Evolutionary conservation across 2,797 vertebrate genomes (phyloP).

Genomic region (Iguana delicatissima): DNA sequence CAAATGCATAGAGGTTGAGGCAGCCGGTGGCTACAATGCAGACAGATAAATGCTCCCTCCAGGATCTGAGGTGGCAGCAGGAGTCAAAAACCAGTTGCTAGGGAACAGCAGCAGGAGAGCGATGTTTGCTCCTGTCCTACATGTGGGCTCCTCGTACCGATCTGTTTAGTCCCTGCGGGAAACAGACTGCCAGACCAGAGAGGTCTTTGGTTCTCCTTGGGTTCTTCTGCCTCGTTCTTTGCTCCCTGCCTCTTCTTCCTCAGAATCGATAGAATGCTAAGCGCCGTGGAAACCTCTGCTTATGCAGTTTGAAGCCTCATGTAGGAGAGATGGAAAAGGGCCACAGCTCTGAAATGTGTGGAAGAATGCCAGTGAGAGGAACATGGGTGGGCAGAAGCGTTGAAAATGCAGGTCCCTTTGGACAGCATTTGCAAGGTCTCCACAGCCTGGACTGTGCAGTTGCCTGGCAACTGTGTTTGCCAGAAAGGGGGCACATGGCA

Average conservation of each 20-base stretch:
- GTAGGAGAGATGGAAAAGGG: background rate
- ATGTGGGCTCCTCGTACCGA: background rate
- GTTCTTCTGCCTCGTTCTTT: background rate
- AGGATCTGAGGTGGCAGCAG: background rate
- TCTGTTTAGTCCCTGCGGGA: background rate
- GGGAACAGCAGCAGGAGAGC: background rate
- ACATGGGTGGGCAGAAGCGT: constrained; percentile 52
- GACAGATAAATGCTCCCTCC: background rate
- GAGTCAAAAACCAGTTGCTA: background rate
- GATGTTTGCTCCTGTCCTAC: background rate
- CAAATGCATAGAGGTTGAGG: background rate
- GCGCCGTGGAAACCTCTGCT: too few relatives aligned
- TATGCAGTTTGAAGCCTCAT: too few relatives aligned
- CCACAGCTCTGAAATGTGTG: background rate
- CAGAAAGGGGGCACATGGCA: background rate
- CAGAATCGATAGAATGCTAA: too few relatives aligned
- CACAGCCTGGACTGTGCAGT: background rate
- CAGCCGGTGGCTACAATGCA: background rate
- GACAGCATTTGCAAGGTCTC: background rate
- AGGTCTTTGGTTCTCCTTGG: background rate
- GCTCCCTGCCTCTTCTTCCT: too few relatives aligned
- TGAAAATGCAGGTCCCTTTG: constrained; percentile 28
- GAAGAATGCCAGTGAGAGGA: constrained; percentile 36
- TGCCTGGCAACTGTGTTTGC: background rate
- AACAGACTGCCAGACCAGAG: background rate